Percentiles rank a stretch among this genome's conserved stretches.
These are phyloP conservation scores for Xiphophorus couchianus DNA, from an alignment of 2,113 vertebrate genomes.

Conservation along the genomic window DNA sequence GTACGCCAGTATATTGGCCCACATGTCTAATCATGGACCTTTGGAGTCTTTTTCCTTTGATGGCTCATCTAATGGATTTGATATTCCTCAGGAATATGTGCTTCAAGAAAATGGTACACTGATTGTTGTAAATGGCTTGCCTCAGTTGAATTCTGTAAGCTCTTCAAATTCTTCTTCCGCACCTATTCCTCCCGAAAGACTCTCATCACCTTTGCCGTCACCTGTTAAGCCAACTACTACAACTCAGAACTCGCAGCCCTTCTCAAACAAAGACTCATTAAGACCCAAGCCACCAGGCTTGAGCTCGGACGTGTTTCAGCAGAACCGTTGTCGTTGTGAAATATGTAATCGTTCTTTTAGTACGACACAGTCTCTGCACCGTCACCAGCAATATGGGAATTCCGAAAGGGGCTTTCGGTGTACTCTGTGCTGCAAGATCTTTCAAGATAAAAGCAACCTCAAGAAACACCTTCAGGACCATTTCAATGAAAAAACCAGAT, in stretches of 20 bases:
- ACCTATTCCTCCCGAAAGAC: constrained; percentile 64
- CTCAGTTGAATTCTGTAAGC: constrained; percentile 48
- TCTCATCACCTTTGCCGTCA: constrained; percentile 56
- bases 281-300: constrained; percentile 48
- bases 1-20: constrained; percentile 75
- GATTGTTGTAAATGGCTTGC: constrained; percentile 72
- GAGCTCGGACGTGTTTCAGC: constrained; percentile 45
- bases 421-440: constrained; percentile 81
- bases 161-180: constrained; percentile 41
- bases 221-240: constrained; percentile 55
- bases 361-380: constrained; percentile 74
- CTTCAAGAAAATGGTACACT: constrained; percentile 84
- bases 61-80: constrained; percentile 76
- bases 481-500: constrained; percentile 74
- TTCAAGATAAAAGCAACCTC: constrained; percentile 71
- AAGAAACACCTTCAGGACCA: constrained; percentile 78
- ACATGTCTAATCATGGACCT: constrained; percentile 80
- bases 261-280: constrained; percentile 42
- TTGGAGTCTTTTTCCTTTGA: constrained; percentile 77
- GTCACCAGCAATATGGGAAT: constrained; percentile 80
- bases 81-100: constrained; percentile 79
- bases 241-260: constrained; percentile 26
- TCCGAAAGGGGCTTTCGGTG: constrained; percentile 79
- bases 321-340: constrained; percentile 75
- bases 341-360: constrained; percentile 79